Base-by-base conservation (phyloP, 2,888 invertebrate genomes). In the Caenorhabditis sp. region DNA sequence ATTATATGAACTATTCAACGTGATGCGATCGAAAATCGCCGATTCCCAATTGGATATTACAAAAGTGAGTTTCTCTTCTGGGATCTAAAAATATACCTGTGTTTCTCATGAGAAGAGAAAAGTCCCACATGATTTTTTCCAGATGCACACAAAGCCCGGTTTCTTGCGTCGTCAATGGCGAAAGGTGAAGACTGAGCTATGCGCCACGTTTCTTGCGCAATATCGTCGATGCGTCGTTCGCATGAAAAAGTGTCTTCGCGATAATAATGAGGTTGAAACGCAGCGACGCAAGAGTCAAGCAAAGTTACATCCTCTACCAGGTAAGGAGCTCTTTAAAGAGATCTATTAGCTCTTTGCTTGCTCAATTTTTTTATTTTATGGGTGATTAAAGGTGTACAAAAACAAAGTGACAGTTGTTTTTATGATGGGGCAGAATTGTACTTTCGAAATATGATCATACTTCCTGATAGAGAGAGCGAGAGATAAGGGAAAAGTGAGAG, bases 231-330 rank as follows among this genome's bases (percentile, higher is more conserved):
- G 77, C 50, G 64, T 76, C 23, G 63, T 74, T 54, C 67, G 75
- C 43, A 63, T 80, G 68, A 80, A 80, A 52, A 50, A 68, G 23
- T 75, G 73, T 38, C 66, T 80, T 4, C 67, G 70, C 5, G 70
- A 65, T 14, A 69, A 75, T 31, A 76, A 68, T 14, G 73, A 73
- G 53, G 71, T 71, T 5, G 80, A 80, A 27, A 31, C 59, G 36
- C 73, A 77, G 49, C 49, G 80, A 27, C 64, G 80, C 36, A 78
- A 76, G 26, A 77, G 77, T 57, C 77, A 75, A 21, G 80, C 80
- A 17, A 80, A 80, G 56, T 67, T 80, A 21, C 77, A 78, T 57
- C 80, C 80, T 31, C 31, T 78, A 17, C 78, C 80, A 72, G 80
- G 80, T 78, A n/a, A n/a, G n/a, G n/a, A n/a, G n/a, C n/a, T n/a